Evolutionary conservation across 2,113 vertebrate genomes (phyloP).

Genomic region (Seriola aureovittata): DNA sequence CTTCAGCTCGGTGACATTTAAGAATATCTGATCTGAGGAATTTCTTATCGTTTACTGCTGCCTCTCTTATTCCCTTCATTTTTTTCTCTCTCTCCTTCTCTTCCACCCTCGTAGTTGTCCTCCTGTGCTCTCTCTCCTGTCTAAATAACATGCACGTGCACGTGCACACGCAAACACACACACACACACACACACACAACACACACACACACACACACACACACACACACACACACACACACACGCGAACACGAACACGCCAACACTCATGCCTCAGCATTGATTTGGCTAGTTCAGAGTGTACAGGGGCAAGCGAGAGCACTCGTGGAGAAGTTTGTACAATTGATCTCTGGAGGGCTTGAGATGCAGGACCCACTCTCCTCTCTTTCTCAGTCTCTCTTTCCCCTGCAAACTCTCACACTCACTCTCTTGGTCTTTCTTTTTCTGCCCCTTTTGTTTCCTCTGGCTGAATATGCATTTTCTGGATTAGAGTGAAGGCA

Average conservation of each 20-base stretch:
- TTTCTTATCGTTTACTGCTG: conserved; percentile 71
- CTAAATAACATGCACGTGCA: conserved; percentile 41
- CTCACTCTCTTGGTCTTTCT: conserved; percentile 13
- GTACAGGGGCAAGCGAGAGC: conserved; percentile 69
- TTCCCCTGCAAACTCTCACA: conserved; percentile 17
- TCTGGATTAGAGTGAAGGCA: conserved; percentile 65
- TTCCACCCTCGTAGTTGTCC: conserved; percentile 40
- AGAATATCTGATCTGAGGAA: conserved; percentile 82
- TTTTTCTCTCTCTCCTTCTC: conserved; percentile 25
- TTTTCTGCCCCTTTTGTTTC: conserved; percentile 35
- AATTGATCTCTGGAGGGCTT: conserved; percentile 83
- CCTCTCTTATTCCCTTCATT: conserved; percentile 46
- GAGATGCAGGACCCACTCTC: conserved; percentile 65
- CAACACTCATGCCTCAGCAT: conserved; percentile 62
- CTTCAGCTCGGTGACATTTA: conserved; percentile 81
- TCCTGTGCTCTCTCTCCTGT: conserved; percentile 37
- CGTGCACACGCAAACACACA: conserved; percentile 17
- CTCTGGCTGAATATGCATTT: conserved; percentile 74
- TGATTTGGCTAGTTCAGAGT: conserved; percentile 75
- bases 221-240: conserved; percentile 16
- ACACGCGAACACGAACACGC: conserved; percentile 16
- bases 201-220: too few relatives aligned
- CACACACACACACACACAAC: conserved; percentile 23
- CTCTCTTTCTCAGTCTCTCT: conserved; percentile 33
- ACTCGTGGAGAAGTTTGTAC: conserved; percentile 83